A percentile compares a stretch with the other conserved stretches of the same genome.
phyloP scores from a whole-genome alignment of 2,797 vertebrate species.

The Artibeus lituratus region DNA sequence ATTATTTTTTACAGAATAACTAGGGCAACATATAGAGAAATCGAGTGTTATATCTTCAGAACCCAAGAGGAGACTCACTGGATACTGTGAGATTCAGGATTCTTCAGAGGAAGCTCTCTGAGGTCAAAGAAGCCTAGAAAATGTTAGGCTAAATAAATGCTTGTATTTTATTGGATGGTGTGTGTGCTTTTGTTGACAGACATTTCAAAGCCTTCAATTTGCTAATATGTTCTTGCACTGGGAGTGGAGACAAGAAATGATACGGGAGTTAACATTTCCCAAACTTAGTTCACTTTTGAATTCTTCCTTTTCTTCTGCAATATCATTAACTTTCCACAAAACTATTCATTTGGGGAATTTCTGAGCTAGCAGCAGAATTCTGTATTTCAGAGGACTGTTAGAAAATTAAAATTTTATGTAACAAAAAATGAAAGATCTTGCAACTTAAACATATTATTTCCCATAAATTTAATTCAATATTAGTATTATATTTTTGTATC shows the following conservation, averaged over 20 bases:
- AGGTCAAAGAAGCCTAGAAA: background rate
- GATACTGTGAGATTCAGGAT: background rate
- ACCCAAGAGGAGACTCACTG: background rate
- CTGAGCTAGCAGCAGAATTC: background rate
- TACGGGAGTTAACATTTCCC: background rate
- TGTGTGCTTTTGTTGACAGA: background rate
- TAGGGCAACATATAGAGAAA: background rate
- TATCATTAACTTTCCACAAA: background rate
- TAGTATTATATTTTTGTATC: background rate
- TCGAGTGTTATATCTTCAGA: background rate
- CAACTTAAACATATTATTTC: background rate
- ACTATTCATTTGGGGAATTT: background rate
- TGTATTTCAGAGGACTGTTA: background rate
- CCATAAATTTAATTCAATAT: background rate
- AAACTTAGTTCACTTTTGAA: background rate
- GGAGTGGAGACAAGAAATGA: background rate
- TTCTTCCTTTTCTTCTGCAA: background rate
- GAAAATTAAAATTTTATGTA: background rate
- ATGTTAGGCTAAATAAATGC: background rate
- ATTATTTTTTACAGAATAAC: conserved; percentile 32
- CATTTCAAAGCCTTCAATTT: background rate
- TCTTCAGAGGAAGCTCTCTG: background rate
- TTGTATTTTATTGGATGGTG: background rate
- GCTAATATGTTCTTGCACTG: background rate
- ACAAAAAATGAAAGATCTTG: background rate